Evolutionary conservation across 2,888 invertebrate genomes (phyloP).

Genomic region (Sussaba pulchella): DNA sequence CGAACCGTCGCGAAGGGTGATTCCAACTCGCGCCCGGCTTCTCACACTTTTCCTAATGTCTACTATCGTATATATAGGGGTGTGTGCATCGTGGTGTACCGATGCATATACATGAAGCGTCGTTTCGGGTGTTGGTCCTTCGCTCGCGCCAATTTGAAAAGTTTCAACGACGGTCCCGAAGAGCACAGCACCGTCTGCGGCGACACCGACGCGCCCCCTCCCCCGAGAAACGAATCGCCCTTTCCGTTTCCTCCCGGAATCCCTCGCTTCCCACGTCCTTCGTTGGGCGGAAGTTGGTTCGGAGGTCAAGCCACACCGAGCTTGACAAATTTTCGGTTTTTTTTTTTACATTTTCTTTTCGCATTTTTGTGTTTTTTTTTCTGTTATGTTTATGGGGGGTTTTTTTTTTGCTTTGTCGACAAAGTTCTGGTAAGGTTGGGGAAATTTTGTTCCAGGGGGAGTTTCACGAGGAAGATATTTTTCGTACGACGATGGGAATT

Average conservation of each 20-base stretch:
- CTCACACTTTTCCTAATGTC: slow-evolving; percentile 52
- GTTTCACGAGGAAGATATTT: too few species aligned
- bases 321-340: slow-evolving; percentile 37
- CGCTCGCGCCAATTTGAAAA: slow-evolving; percentile 66
- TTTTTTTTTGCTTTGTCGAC: too few species aligned
- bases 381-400: too few species aligned
- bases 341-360: slow-evolving; percentile 9
- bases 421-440: too few species aligned
- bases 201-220: slow-evolving; percentile 9
- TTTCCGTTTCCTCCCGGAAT: slow-evolving; percentile 44
- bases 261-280: slow-evolving; percentile 15
- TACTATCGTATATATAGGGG: slow-evolving; percentile 37
- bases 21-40: slow-evolving; percentile 52
- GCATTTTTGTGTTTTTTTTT: too few species aligned
- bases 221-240: slow-evolving; percentile 60
- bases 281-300: background rate
- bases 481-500: too few species aligned
- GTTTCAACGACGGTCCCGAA: slow-evolving; percentile 59
- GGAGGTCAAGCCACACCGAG: slow-evolving; percentile 35
- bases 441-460: too few species aligned
- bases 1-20: slow-evolving; percentile 61
- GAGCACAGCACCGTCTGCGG: slow-evolving; percentile 41
- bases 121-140: slow-evolving; percentile 14
- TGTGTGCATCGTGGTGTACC: slow-evolving; percentile 28
- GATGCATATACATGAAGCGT: slow-evolving; percentile 40